Evolutionary conservation across 35 echinoderm and acorn worm genomes (phyloP).

Genomic region (Patiria miniata): DNA sequence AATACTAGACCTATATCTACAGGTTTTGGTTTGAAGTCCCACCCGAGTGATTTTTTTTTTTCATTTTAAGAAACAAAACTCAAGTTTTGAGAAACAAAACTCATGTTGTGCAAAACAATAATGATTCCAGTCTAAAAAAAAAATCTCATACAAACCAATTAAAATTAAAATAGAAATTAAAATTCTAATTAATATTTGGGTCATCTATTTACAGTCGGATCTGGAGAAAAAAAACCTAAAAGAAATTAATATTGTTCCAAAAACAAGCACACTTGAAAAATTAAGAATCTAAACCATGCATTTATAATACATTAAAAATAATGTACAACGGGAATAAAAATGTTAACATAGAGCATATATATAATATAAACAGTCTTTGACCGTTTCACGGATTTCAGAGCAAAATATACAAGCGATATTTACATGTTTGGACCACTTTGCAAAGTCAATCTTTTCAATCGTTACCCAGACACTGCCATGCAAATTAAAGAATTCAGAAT

Average conservation of each 20-base stretch:
- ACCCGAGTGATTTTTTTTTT: too few species aligned
- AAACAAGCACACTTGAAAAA: conserved; percentile 22
- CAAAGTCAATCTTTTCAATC: too few species aligned
- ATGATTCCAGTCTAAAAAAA: too few species aligned
- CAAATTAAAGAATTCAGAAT: too few species aligned
- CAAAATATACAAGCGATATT: neutral
- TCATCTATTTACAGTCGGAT: conserved; percentile 3
- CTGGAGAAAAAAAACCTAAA: neutral
- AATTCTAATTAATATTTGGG: neutral
- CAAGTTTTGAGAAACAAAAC: too few species aligned
- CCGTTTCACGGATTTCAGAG: neutral
- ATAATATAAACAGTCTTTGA: conserved; percentile 3
- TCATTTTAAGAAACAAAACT: neutral
- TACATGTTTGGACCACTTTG: too few species aligned
- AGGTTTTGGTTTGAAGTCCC: too few species aligned
- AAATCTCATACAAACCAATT: too few species aligned
- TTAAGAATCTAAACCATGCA: neutral
- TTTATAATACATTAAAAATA: neutral
- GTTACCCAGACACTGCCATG: too few species aligned
- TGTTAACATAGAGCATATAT: neutral
- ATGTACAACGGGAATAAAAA: neutral
- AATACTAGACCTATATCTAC: too few species aligned
- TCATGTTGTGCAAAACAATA: too few species aligned
- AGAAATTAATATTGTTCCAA: neutral
- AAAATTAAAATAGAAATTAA: neutral